Base-by-base conservation (phyloP, 2,113 vertebrate genomes). In the Emberiza fucata region DNA sequence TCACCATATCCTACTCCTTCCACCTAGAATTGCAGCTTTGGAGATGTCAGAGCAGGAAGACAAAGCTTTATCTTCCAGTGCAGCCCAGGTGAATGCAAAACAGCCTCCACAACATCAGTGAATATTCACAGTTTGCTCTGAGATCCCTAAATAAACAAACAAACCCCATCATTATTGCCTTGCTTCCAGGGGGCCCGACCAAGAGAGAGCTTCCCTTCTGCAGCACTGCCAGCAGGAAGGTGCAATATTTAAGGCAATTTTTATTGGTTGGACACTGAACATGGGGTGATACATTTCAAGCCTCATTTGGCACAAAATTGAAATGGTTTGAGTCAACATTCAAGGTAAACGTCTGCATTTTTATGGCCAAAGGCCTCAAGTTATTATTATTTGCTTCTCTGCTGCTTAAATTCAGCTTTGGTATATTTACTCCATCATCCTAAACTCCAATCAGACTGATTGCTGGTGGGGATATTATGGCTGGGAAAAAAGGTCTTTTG, bases 241-340 rank as follows among this genome's bases (percentile, higher is more conserved):
- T 84, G 83, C 80, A 85, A 64, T 84, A 92, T 95, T 94, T 84
- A 95, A 94, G 77, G 87, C 75, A 50, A 31, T 96, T 96, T 94
- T 96, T 92, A 96, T 94, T 70, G 68, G 91, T 60, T 94, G 94
- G 94, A 92, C 70, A 44, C 75, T 51, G 42, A 86, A 86, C 50
- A 42, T 60, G 11, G 81, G 95, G 95, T 45, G 72, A 97, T 96
- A 95, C 88, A 97, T 96, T 98, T 97, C 95, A 95, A 96, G 97
- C 86, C 97, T 97, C 95, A 97, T 97, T 97, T 97, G 91, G 94
- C 71, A 94, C 92, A 93, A 96, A 97, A 97, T 92, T 96, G 94
- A 95, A 93, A 95, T 56, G 94, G 85, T 96, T 96, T 97, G 96
- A 97, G 92, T 97, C 94, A 94, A 97, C 95, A 95, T 90, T 96